These are phyloP conservation scores for Oxygymnocypris stewartii DNA, from an alignment of 2,113 vertebrate species.

Conservation along the genomic window DNA sequence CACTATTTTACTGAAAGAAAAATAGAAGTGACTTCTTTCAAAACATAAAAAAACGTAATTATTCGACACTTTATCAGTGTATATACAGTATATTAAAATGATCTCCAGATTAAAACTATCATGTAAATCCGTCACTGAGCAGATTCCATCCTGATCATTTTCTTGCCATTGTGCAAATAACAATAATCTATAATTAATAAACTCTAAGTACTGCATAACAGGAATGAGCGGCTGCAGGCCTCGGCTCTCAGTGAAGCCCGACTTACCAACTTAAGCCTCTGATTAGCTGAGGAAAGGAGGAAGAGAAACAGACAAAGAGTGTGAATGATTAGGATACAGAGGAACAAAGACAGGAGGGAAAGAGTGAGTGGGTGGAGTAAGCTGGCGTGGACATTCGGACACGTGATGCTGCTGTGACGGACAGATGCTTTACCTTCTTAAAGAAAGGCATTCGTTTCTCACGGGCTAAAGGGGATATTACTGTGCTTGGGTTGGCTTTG, in stretches of 20 bases:
- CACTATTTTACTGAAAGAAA: too few relatives aligned
- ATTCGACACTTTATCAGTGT: neutral
- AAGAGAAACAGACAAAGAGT: conserved; percentile 75
- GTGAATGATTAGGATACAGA: conserved; percentile 54
- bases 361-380: conserved; percentile 7
- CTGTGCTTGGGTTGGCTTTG: conserved; percentile 98
- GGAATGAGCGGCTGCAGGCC: conserved; percentile 27
- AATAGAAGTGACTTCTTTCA: neutral
- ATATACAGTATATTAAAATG: neutral
- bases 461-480: conserved; percentile 97
- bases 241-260: conserved; percentile 32
- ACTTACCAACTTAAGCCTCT: conserved; percentile 99
- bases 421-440: conserved; percentile 96
- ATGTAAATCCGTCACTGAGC: neutral
- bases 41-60: neutral
- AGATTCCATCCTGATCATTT: neutral
- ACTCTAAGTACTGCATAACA: neutral
- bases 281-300: conserved; percentile 91
- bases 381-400: neutral
- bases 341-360: conserved; percentile 60
- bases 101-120: neutral
- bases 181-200: neutral
- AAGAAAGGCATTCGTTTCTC: conserved; percentile 99
- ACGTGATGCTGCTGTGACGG: conserved; percentile 71
- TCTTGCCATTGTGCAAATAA: neutral